Base-by-base conservation (phyloP, 2,888 invertebrate species). In the Metalampra italica region DNA sequence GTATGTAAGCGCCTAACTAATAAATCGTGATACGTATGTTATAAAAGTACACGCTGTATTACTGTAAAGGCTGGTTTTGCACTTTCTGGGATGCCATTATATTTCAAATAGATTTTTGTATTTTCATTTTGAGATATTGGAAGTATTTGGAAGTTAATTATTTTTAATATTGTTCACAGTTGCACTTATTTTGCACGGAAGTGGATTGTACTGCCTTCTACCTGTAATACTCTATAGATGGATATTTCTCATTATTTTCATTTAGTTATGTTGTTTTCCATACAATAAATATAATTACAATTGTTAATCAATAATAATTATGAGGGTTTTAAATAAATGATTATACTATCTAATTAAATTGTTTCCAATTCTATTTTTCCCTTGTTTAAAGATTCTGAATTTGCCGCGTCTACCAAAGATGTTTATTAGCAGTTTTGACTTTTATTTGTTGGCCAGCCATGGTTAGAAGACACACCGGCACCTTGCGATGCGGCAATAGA, bases 251-350 rank as follows among this genome's bases (percentile, higher is more conserved):
- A 30, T 7, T 36, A 36, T 54, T 56, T 54, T 46, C 54, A 53
- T 38, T 49, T 53, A 50, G 53, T 58, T 58, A 9, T 49, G 34
- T 57, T 53, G 57, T 57, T 55, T 52, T 34, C 2, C 9, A n/a
- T 43, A 14, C 15, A 39, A 2, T 8, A 43, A 30, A 34, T 34
- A 8, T 47, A 56, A 13, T 57, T 52, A 54, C 47, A 66, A n/a
- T 62, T 71, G 60, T 56, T 60, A 67, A 63, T 62, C 51, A 63
- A 52, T 56, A 66, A 59, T 66, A 54, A 55, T 68, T 66, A 60
- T 63, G 57, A 65, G 59, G 61, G 55, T 69, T 68, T 74, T 68
- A 61, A 78, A 75, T 78, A 78, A 81, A 82, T 59, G 41, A 46
- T 14, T 13, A 36, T 13, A 39, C n/a, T 8, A 9, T 22, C 14